Conservation (phyloP, 1,140 invertebrate species). For the Linepithema humile region DNA sequence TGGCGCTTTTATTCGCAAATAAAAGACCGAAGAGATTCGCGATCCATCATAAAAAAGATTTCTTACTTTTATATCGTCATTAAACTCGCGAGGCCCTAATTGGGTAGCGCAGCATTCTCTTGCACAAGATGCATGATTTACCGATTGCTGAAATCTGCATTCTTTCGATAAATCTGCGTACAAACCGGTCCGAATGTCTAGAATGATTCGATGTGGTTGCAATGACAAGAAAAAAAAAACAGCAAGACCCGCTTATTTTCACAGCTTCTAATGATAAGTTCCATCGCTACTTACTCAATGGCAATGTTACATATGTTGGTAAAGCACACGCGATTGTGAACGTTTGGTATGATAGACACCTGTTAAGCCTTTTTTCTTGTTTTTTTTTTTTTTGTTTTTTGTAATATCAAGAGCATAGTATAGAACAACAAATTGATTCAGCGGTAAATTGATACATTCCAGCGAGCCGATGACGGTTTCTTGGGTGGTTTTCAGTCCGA, state of each 20-base stretch:
- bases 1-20: not conserved
- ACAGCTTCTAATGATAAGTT: conserved; percentile 50
- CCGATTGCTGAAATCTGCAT: conserved; percentile 64
- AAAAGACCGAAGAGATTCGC: not conserved
- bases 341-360: not conserved
- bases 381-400: not conserved
- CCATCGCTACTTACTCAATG: conserved; percentile 46
- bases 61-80: conserved; percentile 15
- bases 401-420: not conserved
- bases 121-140: conserved; percentile 46
- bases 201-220: not conserved
- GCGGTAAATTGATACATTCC: not conserved
- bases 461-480: too few relatives aligned
- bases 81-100: conserved; percentile 19
- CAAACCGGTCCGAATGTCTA: conserved; percentile 49
- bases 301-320: conserved; percentile 50
- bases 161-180: conserved; percentile 47
- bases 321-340: conserved; percentile 12
- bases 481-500: too few relatives aligned
- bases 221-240: not conserved
- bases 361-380: too few relatives aligned
- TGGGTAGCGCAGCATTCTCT: not conserved
- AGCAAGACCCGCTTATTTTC: conserved; percentile 33
- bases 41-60: not conserved
- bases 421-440: not conserved